Percentiles rank a stretch among this genome's conserved stretches.
Evolutionary conservation across 2,113 vertebrate genomes (phyloP).

Genomic region (Mastomys natalensis): DNA sequence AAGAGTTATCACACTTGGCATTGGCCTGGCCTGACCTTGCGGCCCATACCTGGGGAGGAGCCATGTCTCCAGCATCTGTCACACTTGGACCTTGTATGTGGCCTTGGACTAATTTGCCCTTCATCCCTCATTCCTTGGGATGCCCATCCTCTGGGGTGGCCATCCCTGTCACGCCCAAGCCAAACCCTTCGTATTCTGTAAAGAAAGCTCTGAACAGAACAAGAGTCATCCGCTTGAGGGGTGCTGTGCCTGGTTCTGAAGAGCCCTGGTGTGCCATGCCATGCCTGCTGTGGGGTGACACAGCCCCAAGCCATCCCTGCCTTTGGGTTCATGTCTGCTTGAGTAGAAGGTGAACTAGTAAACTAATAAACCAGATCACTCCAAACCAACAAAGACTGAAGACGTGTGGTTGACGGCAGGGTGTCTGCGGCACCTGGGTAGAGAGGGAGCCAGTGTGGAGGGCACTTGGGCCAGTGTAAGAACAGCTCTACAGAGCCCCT

Average conservation of each 20-base stretch:
- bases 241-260: neutral
- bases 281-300: neutral
- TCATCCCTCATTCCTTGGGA: neutral
- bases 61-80: neutral
- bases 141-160: neutral
- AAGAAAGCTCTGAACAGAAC: neutral
- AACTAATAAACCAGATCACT: conserved; percentile 53
- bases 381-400: neutral
- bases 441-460: neutral
- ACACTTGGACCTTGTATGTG: neutral
- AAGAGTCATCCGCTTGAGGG: neutral
- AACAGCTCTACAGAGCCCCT: neutral
- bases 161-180: neutral
- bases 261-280: neutral
- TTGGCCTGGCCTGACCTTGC: neutral
- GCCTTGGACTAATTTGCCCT: neutral
- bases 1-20: neutral
- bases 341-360: conserved; percentile 3
- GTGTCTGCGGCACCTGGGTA: neutral
- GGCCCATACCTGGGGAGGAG: neutral
- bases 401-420: neutral
- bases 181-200: neutral
- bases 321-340: neutral
- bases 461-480: neutral
- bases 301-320: neutral